phyloP scores from a whole-genome alignment of 2,888 invertebrate species.

The Beris chalybata region DNA sequence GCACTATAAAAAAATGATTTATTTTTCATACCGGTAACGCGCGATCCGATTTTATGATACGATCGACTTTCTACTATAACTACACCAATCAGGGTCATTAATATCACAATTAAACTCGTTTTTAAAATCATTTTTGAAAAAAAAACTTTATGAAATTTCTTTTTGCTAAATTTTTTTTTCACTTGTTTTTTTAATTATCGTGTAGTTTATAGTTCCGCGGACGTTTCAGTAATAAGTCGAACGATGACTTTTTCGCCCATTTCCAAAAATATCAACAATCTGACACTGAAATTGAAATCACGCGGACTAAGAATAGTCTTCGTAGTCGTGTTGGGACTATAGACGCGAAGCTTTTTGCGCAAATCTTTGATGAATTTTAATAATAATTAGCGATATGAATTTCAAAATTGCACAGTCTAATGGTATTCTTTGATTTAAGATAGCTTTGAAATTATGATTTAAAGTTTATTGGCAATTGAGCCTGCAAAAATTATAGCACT shows the following conservation, averaged over 20 bases:
- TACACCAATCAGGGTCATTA: slow-evolving; percentile 3
- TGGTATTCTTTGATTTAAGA: no score
- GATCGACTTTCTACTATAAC: slow-evolving; percentile 10
- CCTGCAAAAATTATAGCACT: no score
- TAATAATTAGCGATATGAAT: no score
- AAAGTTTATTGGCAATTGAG: no score
- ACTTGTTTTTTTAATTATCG: slow-evolving; percentile 1
- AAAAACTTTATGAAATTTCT: background rate
- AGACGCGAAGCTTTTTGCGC: slow-evolving; percentile 21
- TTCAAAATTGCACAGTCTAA: no score
- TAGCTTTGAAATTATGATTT: no score
- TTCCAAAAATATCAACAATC: slow-evolving; percentile 30
- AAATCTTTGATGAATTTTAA: background rate
- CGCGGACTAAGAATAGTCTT: slow-evolving; percentile 21
- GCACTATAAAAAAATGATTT: no score
- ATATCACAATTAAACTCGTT: slow-evolving; percentile 1
- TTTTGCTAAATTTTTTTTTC: background rate
- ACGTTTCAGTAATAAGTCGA: slow-evolving; percentile 24
- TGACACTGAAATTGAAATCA: slow-evolving; percentile 30
- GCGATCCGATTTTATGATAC: slow-evolving; percentile 22
- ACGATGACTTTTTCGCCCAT: slow-evolving; percentile 11
- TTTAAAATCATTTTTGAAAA: slow-evolving; percentile 9
- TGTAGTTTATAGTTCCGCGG: slow-evolving; percentile 1
- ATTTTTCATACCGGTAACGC: slow-evolving; percentile 14
- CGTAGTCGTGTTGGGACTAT: slow-evolving; percentile 3